Conservation (phyloP, 2,888 invertebrate species). For the Drosophila birchii region DNA sequence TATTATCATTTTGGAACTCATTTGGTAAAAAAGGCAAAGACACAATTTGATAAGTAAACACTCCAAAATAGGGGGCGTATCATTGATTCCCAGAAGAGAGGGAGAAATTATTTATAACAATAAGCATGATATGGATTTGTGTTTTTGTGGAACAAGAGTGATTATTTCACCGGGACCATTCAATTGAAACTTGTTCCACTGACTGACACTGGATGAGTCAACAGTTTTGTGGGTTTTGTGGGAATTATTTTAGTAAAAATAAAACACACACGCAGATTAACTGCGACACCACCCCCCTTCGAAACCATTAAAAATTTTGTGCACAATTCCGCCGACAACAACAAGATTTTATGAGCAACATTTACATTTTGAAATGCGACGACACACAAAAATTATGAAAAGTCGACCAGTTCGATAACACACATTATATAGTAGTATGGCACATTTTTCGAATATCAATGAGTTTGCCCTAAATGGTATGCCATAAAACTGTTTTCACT, state of each 20-base stretch:
- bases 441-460: constrained; percentile 36
- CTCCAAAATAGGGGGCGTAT: constrained; percentile 33
- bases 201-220: constrained; percentile 37
- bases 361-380: constrained; percentile 32
- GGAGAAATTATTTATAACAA: constrained; percentile 14
- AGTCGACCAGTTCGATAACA: constrained; percentile 32
- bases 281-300: constrained; percentile 14
- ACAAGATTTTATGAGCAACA: constrained; percentile 18
- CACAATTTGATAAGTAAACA: constrained; percentile 13
- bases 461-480: constrained; percentile 7
- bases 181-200: constrained; percentile 28
- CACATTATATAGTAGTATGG: background rate
- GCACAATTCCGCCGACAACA: background rate
- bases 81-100: constrained; percentile 3
- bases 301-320: constrained; percentile 7
- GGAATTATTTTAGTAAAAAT: constrained; percentile 31
- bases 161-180: constrained; percentile 14
- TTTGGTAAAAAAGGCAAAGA: constrained; percentile 1
- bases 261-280: constrained; percentile 7
- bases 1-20: background rate
- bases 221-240: constrained; percentile 6
- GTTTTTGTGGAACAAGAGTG: background rate
- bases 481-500: constrained; percentile 17
- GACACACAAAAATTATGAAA: constrained; percentile 22
- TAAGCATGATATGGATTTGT: constrained; percentile 26